Base-by-base conservation (phyloP, 2,888 invertebrate genomes). In the Notocelia uddmanniana region DNA sequence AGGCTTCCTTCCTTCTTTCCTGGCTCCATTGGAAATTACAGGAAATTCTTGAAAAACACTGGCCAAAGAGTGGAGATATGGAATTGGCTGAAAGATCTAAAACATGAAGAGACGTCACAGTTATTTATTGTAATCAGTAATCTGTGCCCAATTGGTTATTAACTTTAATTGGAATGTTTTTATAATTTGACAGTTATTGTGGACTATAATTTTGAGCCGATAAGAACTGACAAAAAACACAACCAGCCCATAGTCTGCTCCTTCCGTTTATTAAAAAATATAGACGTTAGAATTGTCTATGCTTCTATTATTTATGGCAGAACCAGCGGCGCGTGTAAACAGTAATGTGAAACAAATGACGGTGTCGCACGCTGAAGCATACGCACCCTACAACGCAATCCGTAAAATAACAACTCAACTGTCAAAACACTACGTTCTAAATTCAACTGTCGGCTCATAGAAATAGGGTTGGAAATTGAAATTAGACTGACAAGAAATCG, bases 341-440 rank as follows among this genome's bases (percentile, higher is more conserved):
- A 71, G 59, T 71, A 71, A 71, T 55, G 54, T 66, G 66, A 54
- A 71, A 71, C 66, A 71, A 71, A 71, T 71, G 66, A 66, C 50
- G 8, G 45, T 45, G 31, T 18, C 37, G 50, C 63, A 31, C 21
- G 50, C 26, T 31, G 37, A 26, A 37, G 58, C 64, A 48, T 64
- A 26, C 64, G 64, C 64, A 58, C 64, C 62, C 62, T 11, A 26
- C 48, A 5, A 45, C n/a, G n/a, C n/a, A n/a, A 31, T 31, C 31
- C 45, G 8, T 45, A 1, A 45, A 45, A n/a, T n/a, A n/a, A 45
- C 6, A 8, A n/a, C 45, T 45, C n/a, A 45, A 45, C n/a, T 45
- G 45, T n/a, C 8, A 45, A n/a, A n/a, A n/a, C 0, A 6, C 45
- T 45, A n/a, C 45, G 8, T 45, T 45, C n/a, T 0, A 45, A 45